Base-by-base conservation (phyloP, 2,113 vertebrate genomes). In the Cyprinodon tularosa region DNA sequence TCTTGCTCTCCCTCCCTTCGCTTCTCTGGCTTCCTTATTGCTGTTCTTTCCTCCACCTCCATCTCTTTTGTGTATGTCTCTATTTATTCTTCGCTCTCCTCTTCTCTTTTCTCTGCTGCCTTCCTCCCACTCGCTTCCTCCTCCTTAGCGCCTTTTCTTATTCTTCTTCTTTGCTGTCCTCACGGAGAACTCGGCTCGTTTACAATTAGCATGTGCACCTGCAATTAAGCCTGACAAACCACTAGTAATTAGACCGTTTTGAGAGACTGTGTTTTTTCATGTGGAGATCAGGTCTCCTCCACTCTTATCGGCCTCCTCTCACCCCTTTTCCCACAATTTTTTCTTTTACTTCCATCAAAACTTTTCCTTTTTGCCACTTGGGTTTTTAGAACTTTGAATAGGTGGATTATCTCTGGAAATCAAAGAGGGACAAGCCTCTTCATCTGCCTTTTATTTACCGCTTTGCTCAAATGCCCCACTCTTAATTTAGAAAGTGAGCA, bases 201-300 rank as follows among this genome's bases (percentile, higher is more conserved):
- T 88, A 91, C 93, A 93, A 92, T 93, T 93, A 93, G 80, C 80
- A 84, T 88, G 84, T 88, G 88, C 91, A 92, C 90, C 90, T 93
- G 92, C 92, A 93, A 93, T 94, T 94, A 93, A 82, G 74, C 76
- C 90, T 91, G 92, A 92, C 94, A 94, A 94, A 89, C 87, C 87
- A 85, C 86, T 87, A 82, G 38, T 93, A 92, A 94, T 94, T 92
- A 93, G 83, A 88, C 74, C 86, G 88, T 89, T 93, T 81, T 90
- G 71, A 74, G 39, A 42, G 63, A n/a, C 85, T 91, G 84, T 42
- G 59, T 59, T 70, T 50, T 59, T 70, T 60, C 77, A 76, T 78
- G 81, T 72, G 73, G 59, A 48, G 62, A 72, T 83, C 50, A 68
- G 45, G 42, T 86, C 80, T 75, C 74, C 79, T 64, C 50, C 29